Conservation (phyloP, 2,888 invertebrate species). For the Melanargia galathea region DNA sequence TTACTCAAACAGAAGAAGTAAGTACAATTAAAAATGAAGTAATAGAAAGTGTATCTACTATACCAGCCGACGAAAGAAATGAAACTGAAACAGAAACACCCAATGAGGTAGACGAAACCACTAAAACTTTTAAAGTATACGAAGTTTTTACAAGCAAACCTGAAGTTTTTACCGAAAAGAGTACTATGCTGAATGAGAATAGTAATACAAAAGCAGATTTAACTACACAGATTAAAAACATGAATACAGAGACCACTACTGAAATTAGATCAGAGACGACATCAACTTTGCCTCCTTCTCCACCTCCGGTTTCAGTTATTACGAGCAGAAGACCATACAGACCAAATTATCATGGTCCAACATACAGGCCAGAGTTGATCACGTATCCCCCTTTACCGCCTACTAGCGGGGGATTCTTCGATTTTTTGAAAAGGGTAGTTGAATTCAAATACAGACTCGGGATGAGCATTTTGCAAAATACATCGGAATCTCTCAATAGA, state of each 20-base stretch:
- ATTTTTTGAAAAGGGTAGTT: constrained; percentile 84
- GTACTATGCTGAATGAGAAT: constrained; percentile 44
- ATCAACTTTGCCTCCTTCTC: constrained; percentile 62
- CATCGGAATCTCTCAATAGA: constrained; percentile 85
- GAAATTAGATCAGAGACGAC: constrained; percentile 65
- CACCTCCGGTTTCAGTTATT: constrained; percentile 49
- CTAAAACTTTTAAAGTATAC: constrained; percentile 66
- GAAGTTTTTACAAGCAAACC: constrained; percentile 66
- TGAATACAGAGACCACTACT: constrained; percentile 68
- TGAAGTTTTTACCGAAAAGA: constrained; percentile 49
- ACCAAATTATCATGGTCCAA: constrained; percentile 47
- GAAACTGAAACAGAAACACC: constrained; percentile 52
- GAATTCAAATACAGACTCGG: constrained; percentile 87
- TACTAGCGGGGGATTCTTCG: constrained; percentile 74
- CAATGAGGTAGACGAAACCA: constrained; percentile 62
- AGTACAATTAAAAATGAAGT: constrained; percentile 53
- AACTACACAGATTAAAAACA: constrained; percentile 55
- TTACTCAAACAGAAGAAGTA: constrained; percentile 43
- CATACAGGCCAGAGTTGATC: constrained; percentile 59
- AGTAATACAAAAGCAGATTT: constrained; percentile 49
- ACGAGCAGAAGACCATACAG: constrained; percentile 47
- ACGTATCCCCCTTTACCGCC: constrained; percentile 63
- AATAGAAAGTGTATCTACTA: constrained; percentile 71
- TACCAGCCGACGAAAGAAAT: constrained; percentile 57
- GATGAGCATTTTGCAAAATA: constrained; percentile 85